Base-by-base conservation (phyloP, 2,113 vertebrate genomes). In the Dromaius novaehollandiae region DNA sequence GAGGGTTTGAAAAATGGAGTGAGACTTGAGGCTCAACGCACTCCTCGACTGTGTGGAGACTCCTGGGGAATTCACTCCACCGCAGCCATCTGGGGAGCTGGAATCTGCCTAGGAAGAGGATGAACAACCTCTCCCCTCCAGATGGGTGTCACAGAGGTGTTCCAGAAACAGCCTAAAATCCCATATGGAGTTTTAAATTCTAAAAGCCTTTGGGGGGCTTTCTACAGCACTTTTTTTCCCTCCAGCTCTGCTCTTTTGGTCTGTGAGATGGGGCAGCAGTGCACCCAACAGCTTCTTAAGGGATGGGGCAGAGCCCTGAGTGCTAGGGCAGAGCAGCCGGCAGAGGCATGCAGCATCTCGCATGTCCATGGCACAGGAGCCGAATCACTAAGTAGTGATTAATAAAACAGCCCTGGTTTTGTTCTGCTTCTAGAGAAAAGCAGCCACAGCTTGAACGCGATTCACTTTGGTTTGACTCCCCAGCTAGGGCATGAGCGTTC, bases 31-130 rank as follows among this genome's bases (percentile, higher is more conserved):
- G 12, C 26, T 42, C 32, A 1, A 3, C 4, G 13, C 15, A 32
- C 13, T 32, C 20, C 73, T 22, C 0, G 0, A 21, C 26, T 20
- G 9, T 12, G 8, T 1, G 0, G 61, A 56, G 12, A 11, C 10
- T 9, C 40, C 75, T 20, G 34, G 38, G 36, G 56, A 26, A n/a
- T 63, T 42, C 0, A 0, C 24, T 65, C 17, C 42, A 34, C 22
- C 8, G 1, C 60, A 60, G 0, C 36, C n/a, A 3, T 8, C 38
- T 2, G 20, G 40, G 40, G 22, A 90, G 44, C 69, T 66, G 73
- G 38, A 34, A 50, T 19, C 46, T 64, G 21, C 91, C 36, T n/a
- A 46, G 42, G 46, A 9, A 36, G 4, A 16, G 61, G 42, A 61
- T 22, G 40, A 65, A 42, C 68, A 48, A 11, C 69, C 34, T 50